Base-by-base conservation (phyloP, 1,140 invertebrate genomes). In the Drosophila arawakana region DNA sequence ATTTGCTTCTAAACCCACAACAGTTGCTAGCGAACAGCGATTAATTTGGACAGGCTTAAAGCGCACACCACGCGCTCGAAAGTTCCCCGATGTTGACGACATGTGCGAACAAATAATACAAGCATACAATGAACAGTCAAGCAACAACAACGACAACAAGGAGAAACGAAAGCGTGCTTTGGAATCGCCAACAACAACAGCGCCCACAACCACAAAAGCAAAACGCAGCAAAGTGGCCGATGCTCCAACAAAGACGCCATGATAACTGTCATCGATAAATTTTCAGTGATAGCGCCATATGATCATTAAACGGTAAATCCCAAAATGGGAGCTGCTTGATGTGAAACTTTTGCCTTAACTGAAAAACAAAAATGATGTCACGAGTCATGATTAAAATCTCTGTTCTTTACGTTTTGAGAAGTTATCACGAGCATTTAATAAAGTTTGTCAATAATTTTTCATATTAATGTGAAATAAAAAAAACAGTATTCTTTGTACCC, bases 11-110 rank as follows among this genome's bases (percentile, higher is more conserved):
- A 37, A 52, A 4, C 79, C 69, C 21, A 72, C 74, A 43, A 55
- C 41, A 46, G 11, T 50, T 44, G 52, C 10, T 2, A 63, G 50
- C 4, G 61, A 75, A 13, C 80, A 79, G 54, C 60, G 25, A 10
- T 1, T 41, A 4, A 61, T 91, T 61, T 91, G 90, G 90, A 85
- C 90, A 3, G 90, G 90, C 5, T 67, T 81, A 13, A 91, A 91
- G 58, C 80, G 83, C 1, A 90, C 83, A 35, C 90, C 90, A 11
- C 83, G 90, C 25, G 83, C 86, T 7, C 72, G 85, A 52, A 91
- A 91, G 59, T 91, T 91, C 73, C 90, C 90, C 25, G 7, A 67
- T n/a, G 47, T 46, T 0, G 80, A 77, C 13, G 80, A 49, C 4
- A 35, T 86, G 15, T 74, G 58, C 39, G 6, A 58, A 8, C 34